Conservation (phyloP, 2,113 vertebrate species). For the Scytalopus superciliaris region DNA sequence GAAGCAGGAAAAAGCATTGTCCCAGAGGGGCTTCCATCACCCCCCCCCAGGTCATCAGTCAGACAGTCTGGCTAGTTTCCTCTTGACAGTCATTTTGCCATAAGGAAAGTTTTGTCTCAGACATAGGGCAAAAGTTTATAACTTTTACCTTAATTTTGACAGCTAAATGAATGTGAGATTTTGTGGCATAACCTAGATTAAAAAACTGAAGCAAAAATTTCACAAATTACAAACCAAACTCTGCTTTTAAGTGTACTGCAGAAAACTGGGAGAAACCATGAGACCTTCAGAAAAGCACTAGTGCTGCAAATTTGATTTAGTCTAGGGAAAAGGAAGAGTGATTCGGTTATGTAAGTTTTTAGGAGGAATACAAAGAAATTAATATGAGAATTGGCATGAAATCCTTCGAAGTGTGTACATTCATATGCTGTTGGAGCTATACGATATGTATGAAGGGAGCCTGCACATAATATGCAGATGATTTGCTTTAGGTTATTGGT, state of each 20-base stretch:
- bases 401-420: neutral
- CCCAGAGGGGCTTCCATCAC: slow-evolving; percentile 61
- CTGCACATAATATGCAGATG: neutral
- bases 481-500: neutral
- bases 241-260: neutral
- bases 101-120: slow-evolving; percentile 52
- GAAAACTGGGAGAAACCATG: neutral
- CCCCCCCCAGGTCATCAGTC: slow-evolving; percentile 60
- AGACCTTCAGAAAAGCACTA: neutral
- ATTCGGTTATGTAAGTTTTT: neutral
- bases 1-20: slow-evolving; percentile 80
- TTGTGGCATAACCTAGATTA: neutral
- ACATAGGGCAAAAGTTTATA: slow-evolving; percentile 43
- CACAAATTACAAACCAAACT: neutral
- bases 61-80: slow-evolving; percentile 78
- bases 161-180: slow-evolving; percentile 45
- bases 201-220: neutral
- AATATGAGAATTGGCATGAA: neutral
- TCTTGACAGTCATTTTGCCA: slow-evolving; percentile 50
- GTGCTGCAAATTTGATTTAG: neutral
- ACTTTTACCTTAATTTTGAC: slow-evolving; percentile 31
- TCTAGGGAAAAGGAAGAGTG: neutral
- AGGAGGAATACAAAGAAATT: neutral
- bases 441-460: neutral
- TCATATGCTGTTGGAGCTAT: neutral